Evolutionary conservation across 2,888 invertebrate genomes (phyloP).

Genomic region (Amblyjoppa fuscipennis): DNA sequence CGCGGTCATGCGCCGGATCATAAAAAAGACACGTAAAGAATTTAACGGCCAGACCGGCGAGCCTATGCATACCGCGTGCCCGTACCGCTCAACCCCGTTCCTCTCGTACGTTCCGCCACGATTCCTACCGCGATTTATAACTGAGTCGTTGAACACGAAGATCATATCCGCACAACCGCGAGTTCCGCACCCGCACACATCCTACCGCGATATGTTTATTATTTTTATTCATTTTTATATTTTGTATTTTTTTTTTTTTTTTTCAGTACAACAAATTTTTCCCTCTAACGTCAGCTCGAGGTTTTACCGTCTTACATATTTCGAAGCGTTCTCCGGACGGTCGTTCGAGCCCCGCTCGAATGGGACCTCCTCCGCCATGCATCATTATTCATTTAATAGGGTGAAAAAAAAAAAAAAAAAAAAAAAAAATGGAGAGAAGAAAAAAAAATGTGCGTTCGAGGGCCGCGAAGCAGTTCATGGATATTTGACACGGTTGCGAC

Average conservation of each 20-base stretch:
- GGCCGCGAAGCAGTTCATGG: slow-evolving; percentile 51
- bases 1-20: slow-evolving; percentile 63
- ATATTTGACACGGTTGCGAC: slow-evolving; percentile 63
- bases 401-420: neutral
- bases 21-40: slow-evolving; percentile 78
- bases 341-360: slow-evolving; percentile 17
- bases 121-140: slow-evolving; percentile 62
- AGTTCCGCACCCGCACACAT: neutral
- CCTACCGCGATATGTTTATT: neutral
- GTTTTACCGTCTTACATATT: slow-evolving; percentile 42
- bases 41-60: slow-evolving; percentile 72
- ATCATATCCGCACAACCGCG: slow-evolving; percentile 26
- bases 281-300: slow-evolving; percentile 23
- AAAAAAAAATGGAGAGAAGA: neutral
- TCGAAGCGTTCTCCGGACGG: slow-evolving; percentile 33
- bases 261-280: slow-evolving; percentile 25
- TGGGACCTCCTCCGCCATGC: slow-evolving; percentile 1
- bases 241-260: too few relatives aligned
- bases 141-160: slow-evolving; percentile 52
- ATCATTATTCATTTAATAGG: slow-evolving; percentile 59
- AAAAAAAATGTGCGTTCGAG: slow-evolving; percentile 63
- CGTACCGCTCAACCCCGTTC: slow-evolving; percentile 22
- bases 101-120: slow-evolving; percentile 39
- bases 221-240: too few relatives aligned
- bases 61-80: slow-evolving; percentile 55